Conservation (phyloP, 2,113 vertebrate species). For the Phyllostomus hastatus region DNA sequence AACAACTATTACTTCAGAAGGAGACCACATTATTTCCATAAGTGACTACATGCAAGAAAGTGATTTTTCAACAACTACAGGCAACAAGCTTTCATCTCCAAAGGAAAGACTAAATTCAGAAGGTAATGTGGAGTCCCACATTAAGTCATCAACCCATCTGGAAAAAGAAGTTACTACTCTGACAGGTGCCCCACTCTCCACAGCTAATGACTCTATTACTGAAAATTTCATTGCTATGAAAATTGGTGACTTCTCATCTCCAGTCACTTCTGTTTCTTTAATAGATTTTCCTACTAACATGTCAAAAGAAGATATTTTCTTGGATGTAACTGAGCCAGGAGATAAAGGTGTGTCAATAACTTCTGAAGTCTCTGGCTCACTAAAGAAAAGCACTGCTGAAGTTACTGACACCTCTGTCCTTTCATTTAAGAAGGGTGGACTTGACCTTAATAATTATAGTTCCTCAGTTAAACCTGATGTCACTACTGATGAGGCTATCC, state of each 20-base stretch:
- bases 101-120: slow-evolving; percentile 57
- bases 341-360: background rate
- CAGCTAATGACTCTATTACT: background rate
- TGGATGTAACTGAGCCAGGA: background rate
- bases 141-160: background rate
- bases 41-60: slow-evolving; percentile 22
- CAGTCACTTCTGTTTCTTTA: slow-evolving; percentile 47
- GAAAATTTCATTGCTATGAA: slow-evolving; percentile 45
- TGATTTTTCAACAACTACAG: slow-evolving; percentile 39
- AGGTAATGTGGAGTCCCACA: background rate
- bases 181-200: background rate
- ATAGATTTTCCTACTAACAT: slow-evolving; percentile 52
- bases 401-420: background rate
- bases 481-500: background rate
- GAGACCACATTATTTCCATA: slow-evolving; percentile 50
- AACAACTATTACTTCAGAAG: slow-evolving; percentile 66
- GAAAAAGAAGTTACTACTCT: slow-evolving; percentile 25
- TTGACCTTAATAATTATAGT: background rate
- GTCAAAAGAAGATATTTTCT: slow-evolving; percentile 29
- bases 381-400: background rate
- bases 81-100: background rate
- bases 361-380: background rate
- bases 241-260: slow-evolving; percentile 25
- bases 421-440: background rate
- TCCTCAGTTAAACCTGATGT: background rate